Evolutionary conservation across 23 tunicate species (phyloP), one percentile per base, ranked within the genome.

Genomic region (Phallusia fumigata): DNA sequence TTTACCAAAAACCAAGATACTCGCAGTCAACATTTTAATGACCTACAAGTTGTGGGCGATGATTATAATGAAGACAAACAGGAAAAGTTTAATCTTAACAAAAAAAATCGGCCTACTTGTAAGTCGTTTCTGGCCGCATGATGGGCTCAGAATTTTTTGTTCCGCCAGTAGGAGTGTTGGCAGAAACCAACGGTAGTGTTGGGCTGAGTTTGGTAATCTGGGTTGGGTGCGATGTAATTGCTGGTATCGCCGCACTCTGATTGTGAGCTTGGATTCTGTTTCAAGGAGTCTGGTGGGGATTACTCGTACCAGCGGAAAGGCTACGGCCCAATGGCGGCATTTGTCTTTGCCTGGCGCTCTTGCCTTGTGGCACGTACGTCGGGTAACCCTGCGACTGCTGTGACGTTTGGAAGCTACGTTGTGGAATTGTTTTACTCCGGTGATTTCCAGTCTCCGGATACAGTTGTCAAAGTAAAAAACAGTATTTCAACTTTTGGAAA

Each of bases 81-180:
- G n/a, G n/a, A n/a, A n/a, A n/a, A n/a, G n/a, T n/a, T n/a, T n/a
- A 85, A 85, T 32, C 65, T 90, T 73, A 75, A 85, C 64, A 81
- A 85, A n/a, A 40, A 86, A 52, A n/a, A 81, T 90, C 26, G 89
- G 95, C 22, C 72, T 90, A 80, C 87, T n/a, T n/a, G n/a, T 86
- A 84, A 5, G 52, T 86, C 15, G 51, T 88, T 6, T 79, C 88
- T 31, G 88, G 97, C 0, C 81, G 90, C 22, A 91, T 91, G 91
- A 91, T 91, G 31, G 96, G 96, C 21, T 91, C 96, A 2, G 96
- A 91, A 1, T 86, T 91, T 79, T 91, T 91, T 65, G 91, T 77
- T 19, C 83, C 91, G 0, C 96, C 96, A 6, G 90, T 81, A 18
- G 96, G 96, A 2, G 91, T 91, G 0, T 64, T 91, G 30, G 84